phyloP scores from a whole-genome alignment of 2,797 vertebrate genomes.

The Antrozous pallidus region DNA sequence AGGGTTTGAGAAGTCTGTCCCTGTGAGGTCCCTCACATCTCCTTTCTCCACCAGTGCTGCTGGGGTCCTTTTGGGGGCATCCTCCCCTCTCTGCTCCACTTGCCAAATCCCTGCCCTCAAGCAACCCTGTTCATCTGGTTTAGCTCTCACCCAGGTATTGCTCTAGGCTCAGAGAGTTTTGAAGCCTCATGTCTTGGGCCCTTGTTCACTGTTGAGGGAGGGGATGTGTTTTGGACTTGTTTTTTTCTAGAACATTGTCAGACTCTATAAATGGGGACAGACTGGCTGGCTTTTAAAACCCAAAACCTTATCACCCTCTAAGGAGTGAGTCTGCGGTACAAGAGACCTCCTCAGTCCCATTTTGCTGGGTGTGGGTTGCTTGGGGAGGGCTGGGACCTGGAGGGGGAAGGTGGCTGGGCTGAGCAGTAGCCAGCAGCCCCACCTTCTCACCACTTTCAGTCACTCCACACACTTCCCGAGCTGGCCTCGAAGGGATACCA shows the following conservation, averaged over 20 bases:
- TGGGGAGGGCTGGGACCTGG: neutral
- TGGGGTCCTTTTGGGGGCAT: neutral
- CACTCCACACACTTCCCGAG: fast-evolving
- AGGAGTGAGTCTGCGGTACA: neutral
- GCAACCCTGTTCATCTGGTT: fast-evolving
- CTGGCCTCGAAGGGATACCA: neutral
- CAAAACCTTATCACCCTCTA: neutral
- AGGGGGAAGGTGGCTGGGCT: fast-evolving
- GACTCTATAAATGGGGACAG: neutral
- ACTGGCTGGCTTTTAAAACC: neutral
- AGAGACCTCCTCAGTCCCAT: neutral
- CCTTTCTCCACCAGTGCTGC: neutral
- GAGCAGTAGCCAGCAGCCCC: neutral
- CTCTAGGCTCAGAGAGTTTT: neutral
- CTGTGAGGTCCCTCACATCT: fast-evolving
- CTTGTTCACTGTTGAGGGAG: neutral
- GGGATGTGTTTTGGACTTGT: neutral
- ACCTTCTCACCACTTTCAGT: fast-evolving
- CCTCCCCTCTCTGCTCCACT: neutral
- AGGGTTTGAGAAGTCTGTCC: neutral
- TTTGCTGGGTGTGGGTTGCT: neutral
- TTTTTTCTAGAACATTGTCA: neutral
- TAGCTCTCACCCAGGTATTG: fast-evolving
- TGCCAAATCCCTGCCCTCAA: neutral
- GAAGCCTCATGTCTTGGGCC: neutral